phyloP scores from a whole-genome alignment of 37 sponge, comb jelly and placozoan genomes.

The Hormiphora californensis region DNA sequence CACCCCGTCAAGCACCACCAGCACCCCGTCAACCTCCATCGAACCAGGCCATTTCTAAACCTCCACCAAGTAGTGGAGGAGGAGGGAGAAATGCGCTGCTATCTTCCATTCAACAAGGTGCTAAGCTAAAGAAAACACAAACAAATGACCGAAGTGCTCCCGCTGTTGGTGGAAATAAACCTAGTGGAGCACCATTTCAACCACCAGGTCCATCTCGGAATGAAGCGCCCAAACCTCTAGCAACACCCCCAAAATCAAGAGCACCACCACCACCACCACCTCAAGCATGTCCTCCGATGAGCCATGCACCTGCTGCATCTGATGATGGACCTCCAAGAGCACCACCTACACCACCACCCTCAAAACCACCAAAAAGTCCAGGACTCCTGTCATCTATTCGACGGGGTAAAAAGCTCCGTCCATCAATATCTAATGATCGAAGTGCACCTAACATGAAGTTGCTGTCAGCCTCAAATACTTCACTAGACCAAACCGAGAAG shows the following conservation, averaged over 20 bases:
- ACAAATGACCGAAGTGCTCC: constrained; percentile 79
- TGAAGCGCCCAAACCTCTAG: background rate
- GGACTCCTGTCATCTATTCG: background rate
- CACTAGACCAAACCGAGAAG: too few species aligned
- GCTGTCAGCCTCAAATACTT: too few species aligned
- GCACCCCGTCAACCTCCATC: too few species aligned
- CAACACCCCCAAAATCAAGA: background rate
- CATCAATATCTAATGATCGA: background rate
- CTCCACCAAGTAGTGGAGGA: constrained; percentile 31
- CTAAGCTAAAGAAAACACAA: constrained; percentile 69
- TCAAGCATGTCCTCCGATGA: background rate
- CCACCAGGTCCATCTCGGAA: background rate
- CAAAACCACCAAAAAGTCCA: background rate
- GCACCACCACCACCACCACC: background rate
- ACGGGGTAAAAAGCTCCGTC: background rate
- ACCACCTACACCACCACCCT: background rate
- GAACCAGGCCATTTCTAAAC: background rate
- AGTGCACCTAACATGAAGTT: too few species aligned
- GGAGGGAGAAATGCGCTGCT: constrained; percentile 68
- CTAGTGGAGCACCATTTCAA: background rate
- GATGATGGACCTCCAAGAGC: background rate
- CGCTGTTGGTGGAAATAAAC: constrained; percentile 53
- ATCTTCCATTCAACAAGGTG: constrained; percentile 70
- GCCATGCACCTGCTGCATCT: too few species aligned
- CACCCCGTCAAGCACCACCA: too few species aligned